Conservation (phyloP, 2,797 vertebrate species). For the Poeciliopsis paucimaculata region DNA sequence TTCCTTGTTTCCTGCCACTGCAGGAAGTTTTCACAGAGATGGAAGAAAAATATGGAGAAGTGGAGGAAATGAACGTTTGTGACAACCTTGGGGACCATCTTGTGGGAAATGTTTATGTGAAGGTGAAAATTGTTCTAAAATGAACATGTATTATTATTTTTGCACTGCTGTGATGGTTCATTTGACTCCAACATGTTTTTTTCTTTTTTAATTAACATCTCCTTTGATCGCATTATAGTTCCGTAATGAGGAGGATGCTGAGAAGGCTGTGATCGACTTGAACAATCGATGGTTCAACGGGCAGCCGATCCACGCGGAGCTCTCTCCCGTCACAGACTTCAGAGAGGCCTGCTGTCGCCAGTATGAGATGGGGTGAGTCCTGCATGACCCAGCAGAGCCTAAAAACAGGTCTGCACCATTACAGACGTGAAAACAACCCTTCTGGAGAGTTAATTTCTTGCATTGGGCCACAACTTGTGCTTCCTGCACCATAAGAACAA, state of each 20-base stretch:
- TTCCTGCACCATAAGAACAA: neutral
- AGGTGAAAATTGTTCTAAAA: constrained; percentile 80
- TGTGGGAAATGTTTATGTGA: constrained; percentile 98
- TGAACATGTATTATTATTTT: neutral
- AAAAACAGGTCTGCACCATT: neutral
- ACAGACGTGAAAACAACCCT: neutral
- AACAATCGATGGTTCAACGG: constrained; percentile 99
- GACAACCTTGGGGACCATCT: constrained; percentile 98
- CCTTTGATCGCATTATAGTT: constrained; percentile 77
- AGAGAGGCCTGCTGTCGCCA: constrained; percentile 98
- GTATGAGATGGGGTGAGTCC: constrained; percentile 96
- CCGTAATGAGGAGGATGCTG: constrained; percentile 94
- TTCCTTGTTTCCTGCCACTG: neutral
- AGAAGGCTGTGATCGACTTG: constrained; percentile 97
- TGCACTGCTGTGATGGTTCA: neutral
- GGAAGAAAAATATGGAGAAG: constrained; percentile 98
- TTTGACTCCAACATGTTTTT: neutral
- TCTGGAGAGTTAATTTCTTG: neutral
- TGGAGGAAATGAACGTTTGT: constrained; percentile 99
- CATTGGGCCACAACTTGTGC: neutral
- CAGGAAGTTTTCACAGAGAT: constrained; percentile 99
- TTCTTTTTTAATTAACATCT: neutral
- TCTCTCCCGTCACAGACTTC: constrained; percentile 96
- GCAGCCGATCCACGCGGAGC: constrained; percentile 88
- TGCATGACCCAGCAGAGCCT: neutral